These are phyloP conservation scores for Paracyclopina nana DNA, from an alignment of 1,140 invertebrate species.

Conservation along the genomic window DNA sequence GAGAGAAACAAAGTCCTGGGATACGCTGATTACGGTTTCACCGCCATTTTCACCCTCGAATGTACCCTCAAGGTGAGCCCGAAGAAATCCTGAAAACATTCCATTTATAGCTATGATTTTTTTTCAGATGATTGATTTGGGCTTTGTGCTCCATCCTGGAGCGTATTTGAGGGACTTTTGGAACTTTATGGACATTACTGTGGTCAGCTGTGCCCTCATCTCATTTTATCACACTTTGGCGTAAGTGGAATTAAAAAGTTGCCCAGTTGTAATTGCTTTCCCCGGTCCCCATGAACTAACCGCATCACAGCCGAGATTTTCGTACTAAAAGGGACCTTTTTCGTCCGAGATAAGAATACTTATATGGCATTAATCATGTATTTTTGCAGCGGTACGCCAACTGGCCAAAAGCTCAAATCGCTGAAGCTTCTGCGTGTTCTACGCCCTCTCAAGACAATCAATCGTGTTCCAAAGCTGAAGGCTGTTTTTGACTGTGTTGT, in stretches of 20 bases:
- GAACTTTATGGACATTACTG: conserved; percentile 99
- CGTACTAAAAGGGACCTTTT: too few species aligned
- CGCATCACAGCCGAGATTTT: too few species aligned
- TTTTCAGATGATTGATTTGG: conserved; percentile 27
- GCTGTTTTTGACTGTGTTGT: conserved; percentile 99
- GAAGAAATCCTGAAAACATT: neutral
- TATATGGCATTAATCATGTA: neutral
- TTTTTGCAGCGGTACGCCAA: conserved; percentile 24
- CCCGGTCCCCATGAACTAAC: too few species aligned
- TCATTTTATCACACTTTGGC: conserved; percentile 13
- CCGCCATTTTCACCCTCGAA: conserved; percentile 96
- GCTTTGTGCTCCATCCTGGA: conserved; percentile 83
- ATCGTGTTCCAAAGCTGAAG: conserved; percentile 58
- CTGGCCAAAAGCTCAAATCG: conserved; percentile 75
- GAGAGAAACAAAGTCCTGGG: conserved; percentile 74
- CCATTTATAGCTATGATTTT: neutral
- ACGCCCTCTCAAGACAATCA: conserved; percentile 98
- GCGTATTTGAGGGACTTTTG: conserved; percentile 95
- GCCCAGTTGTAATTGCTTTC: too few species aligned
- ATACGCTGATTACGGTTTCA: conserved; percentile 99
- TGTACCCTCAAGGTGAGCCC: conserved; percentile 78
- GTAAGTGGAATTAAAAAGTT: too few species aligned
- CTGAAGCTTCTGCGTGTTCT: conserved; percentile 97
- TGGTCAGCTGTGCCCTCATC: conserved; percentile 37
- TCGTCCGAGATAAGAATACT: neutral